phyloP scores from a whole-genome alignment of 2,113 vertebrate species.

The Tupaia tana region DNA sequence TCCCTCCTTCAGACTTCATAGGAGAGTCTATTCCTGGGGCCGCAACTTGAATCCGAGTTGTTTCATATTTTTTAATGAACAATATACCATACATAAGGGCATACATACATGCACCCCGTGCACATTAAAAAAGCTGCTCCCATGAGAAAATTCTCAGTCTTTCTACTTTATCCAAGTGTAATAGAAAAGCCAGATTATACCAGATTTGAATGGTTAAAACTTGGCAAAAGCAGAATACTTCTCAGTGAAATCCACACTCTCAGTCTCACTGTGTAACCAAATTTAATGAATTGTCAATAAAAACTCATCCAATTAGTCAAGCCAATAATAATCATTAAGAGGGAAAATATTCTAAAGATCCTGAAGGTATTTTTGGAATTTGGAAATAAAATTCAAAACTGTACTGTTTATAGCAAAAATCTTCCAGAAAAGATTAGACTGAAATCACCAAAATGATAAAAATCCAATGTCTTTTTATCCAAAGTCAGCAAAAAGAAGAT shows the following conservation, averaged over 20 bases:
- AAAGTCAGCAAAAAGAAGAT: slow-evolving; percentile 44
- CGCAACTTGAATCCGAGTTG: background rate
- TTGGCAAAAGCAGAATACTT: background rate
- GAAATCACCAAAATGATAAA: background rate
- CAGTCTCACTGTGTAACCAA: background rate
- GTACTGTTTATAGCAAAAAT: background rate
- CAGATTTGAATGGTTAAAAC: background rate
- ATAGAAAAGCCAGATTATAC: background rate
- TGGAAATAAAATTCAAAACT: background rate
- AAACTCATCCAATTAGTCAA: background rate
- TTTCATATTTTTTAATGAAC: background rate
- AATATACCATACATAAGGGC: too few relatives aligned
- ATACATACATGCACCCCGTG: background rate
- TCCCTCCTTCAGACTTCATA: background rate
- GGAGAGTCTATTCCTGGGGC: background rate
- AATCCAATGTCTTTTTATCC: background rate
- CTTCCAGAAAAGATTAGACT: slow-evolving; percentile 14
- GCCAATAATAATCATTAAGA: background rate
- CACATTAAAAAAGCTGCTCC: background rate
- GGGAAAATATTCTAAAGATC: background rate
- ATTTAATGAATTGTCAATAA: background rate
- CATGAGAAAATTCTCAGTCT: background rate
- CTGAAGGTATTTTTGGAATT: background rate
- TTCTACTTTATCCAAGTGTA: background rate
- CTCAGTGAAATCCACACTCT: background rate